phyloP scores from a whole-genome alignment of 2,888 invertebrate species.

The Mesoligia furuncula region DNA sequence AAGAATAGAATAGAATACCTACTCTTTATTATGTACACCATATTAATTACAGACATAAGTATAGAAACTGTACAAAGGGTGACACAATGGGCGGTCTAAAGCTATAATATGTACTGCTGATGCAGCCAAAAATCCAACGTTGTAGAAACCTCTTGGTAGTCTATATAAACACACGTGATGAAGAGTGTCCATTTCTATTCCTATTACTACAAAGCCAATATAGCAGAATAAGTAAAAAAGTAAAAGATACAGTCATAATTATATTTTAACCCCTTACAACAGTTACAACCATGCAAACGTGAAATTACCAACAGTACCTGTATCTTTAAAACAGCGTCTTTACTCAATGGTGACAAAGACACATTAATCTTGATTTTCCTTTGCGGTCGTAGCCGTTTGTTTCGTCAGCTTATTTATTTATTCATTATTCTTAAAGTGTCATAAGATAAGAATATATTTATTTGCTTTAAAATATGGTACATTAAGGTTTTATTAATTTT shows the following conservation, averaged over 20 bases:
- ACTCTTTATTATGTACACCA: too few species aligned
- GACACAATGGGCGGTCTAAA: too few species aligned
- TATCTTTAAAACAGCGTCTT: neutral
- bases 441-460: too few species aligned
- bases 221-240: neutral
- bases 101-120: too few species aligned
- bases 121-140: neutral
- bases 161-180: neutral
- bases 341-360: neutral
- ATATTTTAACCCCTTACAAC: neutral
- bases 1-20: too few species aligned
- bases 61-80: too few species aligned
- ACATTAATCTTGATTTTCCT: conserved; percentile 24
- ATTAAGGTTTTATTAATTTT: too few species aligned
- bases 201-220: neutral
- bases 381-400: conserved; percentile 11
- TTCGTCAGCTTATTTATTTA: conserved; percentile 1
- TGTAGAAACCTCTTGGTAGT: neutral
- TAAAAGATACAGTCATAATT: neutral
- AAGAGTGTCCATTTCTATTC: neutral
- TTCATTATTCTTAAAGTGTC: neutral
- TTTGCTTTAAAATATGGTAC: too few species aligned
- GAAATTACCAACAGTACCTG: neutral
- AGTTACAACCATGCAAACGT: neutral
- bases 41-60: too few species aligned